Evolutionary conservation across 2,888 invertebrate genomes (phyloP).

Genomic region (Apotomis capreana): DNA sequence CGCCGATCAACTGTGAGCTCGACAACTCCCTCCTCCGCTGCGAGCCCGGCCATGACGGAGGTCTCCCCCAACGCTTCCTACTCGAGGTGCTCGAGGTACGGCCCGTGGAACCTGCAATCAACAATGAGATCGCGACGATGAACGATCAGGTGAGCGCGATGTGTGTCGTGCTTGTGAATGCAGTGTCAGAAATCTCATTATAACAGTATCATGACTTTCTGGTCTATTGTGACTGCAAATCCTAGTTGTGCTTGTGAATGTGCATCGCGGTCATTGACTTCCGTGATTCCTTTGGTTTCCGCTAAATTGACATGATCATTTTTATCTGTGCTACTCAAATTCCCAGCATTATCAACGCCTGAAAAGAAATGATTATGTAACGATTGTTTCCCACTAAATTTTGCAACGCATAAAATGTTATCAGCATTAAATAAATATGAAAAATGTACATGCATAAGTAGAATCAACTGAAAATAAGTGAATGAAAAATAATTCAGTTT

Average conservation of each 20-base stretch:
- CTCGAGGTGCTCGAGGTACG: slow-evolving; percentile 89
- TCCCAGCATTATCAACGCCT: too few relatives aligned
- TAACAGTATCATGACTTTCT: too few relatives aligned
- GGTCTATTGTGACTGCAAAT: too few relatives aligned
- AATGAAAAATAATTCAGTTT: too few relatives aligned
- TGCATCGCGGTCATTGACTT: slow-evolving; percentile 13
- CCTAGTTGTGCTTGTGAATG: slow-evolving; percentile 26
- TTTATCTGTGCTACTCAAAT: background rate
- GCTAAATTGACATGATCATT: background rate
- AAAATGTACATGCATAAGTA: too few relatives aligned
- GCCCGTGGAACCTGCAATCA: slow-evolving; percentile 69
- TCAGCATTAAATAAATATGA: too few relatives aligned
- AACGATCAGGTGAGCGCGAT: slow-evolving; percentile 85
- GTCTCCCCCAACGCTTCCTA: slow-evolving; percentile 91
- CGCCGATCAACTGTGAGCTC: slow-evolving; percentile 89
- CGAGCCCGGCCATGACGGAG: slow-evolving; percentile 91
- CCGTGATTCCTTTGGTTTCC: background rate
- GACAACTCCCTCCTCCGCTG: slow-evolving; percentile 88
- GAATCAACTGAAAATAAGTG: too few relatives aligned
- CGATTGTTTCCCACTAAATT: too few relatives aligned
- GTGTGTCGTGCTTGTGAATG: slow-evolving; percentile 40
- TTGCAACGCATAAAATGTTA: too few relatives aligned
- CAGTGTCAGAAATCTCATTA: too few relatives aligned
- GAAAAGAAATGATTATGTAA: too few relatives aligned
- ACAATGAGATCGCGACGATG: slow-evolving; percentile 85